Evolutionary conservation across 2,888 invertebrate genomes (phyloP).

Genomic region (Agonopterix heracliana): DNA sequence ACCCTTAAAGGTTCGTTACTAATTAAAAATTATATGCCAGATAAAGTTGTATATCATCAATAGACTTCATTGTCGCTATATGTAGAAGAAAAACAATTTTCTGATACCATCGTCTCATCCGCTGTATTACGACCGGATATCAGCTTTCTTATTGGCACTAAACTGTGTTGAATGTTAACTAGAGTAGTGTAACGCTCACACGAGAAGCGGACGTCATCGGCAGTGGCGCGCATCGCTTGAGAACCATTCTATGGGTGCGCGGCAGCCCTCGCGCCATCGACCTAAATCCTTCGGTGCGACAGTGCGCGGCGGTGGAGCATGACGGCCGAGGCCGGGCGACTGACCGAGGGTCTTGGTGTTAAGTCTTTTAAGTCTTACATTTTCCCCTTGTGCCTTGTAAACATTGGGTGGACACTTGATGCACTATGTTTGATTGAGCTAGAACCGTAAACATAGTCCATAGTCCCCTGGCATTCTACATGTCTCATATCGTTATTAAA

Average conservation of each 20-base stretch:
- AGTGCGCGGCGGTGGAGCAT: conserved; percentile 16
- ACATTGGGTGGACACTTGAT: background rate
- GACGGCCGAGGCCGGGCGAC: conserved; percentile 14
- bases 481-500: too few species aligned
- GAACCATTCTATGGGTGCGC: conserved; percentile 35
- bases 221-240: conserved; percentile 46
- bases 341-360: conserved; percentile 9
- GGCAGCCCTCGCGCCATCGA: conserved; percentile 2
- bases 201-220: conserved; percentile 16
- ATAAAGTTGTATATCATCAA: too few species aligned
- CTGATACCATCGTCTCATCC: too few species aligned
- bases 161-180: conserved; percentile 21
- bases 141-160: conserved; percentile 2
- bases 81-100: too few species aligned
- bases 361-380: background rate
- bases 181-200: conserved; percentile 51
- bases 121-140: too few species aligned
- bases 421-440: too few species aligned
- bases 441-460: too few species aligned
- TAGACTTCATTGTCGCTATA: too few species aligned
- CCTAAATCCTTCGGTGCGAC: conserved; percentile 12
- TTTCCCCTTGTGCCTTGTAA: background rate
- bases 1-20: too few species aligned
- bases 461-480: too few species aligned
- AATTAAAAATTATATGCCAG: too few species aligned